Percentiles rank a stretch among this genome's conserved stretches.
These are phyloP conservation scores for Montipora capricornis DNA, from an alignment of 64 coral and sea anemone species.

Conservation along the genomic window DNA sequence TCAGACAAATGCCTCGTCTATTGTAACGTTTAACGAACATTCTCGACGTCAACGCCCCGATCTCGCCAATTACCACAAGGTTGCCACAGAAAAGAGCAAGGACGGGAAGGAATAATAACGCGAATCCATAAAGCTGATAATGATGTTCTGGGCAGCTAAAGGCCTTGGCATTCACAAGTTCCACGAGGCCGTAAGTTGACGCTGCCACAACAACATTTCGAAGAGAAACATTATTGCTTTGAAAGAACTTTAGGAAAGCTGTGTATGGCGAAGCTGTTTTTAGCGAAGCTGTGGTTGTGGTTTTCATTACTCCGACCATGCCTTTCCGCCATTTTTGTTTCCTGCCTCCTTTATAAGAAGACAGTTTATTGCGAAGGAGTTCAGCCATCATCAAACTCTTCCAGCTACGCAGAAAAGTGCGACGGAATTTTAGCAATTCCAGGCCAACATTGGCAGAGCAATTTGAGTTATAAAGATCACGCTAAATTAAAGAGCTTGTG, in stretches of 20 bases:
- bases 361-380: no score
- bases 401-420: no score
- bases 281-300: no score
- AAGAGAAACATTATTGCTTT: slow-evolving; percentile 14
- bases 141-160: slow-evolving; percentile 33
- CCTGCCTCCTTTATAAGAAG: no score
- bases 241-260: not conserved
- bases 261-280: no score
- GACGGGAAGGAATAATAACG: slow-evolving; percentile 28
- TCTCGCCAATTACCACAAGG: slow-evolving; percentile 27
- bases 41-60: slow-evolving; percentile 17
- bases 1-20: not conserved
- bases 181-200: slow-evolving; percentile 26
- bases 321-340: no score
- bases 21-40: slow-evolving; percentile 25
- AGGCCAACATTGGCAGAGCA: no score
- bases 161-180: slow-evolving; percentile 1
- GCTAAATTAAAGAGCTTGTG: no score
- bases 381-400: no score
- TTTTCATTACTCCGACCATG: no score
- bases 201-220: slow-evolving; percentile 15
- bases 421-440: no score
- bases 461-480: no score
- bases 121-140: slow-evolving; percentile 21
- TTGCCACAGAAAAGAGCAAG: slow-evolving; percentile 36